Evolutionary conservation across 2,888 invertebrate genomes (phyloP), one percentile per base, ranked within the genome.

Genomic region (Calameuta pallipes): DNA sequence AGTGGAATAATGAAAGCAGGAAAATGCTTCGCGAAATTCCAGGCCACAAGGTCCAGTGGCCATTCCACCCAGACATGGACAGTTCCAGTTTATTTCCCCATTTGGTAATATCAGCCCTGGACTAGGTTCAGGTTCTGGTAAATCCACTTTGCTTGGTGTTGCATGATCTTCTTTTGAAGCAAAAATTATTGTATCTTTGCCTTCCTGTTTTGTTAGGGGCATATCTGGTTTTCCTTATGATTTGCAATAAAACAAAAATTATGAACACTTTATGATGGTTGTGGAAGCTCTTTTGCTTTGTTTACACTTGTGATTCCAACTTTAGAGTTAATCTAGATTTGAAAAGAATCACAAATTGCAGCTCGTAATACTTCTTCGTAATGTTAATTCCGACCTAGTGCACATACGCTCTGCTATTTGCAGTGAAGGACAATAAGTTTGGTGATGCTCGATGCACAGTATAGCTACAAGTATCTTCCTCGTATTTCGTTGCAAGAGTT

Each of bases 41-140:
- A 96, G 94, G 1, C 98, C 98, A 91, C 99, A 99, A 0, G 99
- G 98, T 0, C 99, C 98, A 0, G 97, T 97, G 9, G 98, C 97
- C 97, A 98, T 98, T n/a, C 98, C 98, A 23, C 98, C 98, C 68
- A 99, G 93, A 90, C 99, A 99, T 0, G 98, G 98, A 89, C 99
- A 99, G 90, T 96, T 96, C 98, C 98, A 99, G 92, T 99, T 99
- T 83, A 99, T 98, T 81, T 96, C 95, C 9, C 98, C 98, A 92
- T 96, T 96, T 0, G 96, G 93, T 79, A 96, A 92, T 83, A 98
- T 95, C 23, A 98, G 93, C 13, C 98, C 98, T 73, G 96, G 95
- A 78, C 95, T 94, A 1, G 95, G 95, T 86, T 95, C 96, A 0
- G 95, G 94, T 85, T 94, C 94, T 0, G 97, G 96, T 83, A 97